phyloP scores from a whole-genome alignment of 1,140 invertebrate genomes.

The Diabrotica virgifera region DNA sequence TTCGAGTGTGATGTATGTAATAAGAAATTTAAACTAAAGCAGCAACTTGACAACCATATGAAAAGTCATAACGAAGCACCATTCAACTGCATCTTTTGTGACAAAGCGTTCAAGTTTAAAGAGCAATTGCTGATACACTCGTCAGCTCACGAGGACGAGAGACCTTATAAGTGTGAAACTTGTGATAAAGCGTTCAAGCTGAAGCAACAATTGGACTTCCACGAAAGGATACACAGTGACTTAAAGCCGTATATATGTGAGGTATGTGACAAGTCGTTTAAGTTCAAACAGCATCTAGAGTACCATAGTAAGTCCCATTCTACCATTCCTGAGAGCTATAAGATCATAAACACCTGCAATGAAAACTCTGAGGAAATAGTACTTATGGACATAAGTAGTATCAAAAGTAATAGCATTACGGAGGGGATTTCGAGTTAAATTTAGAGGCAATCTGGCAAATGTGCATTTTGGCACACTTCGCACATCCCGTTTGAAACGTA shows the following conservation, averaged over 20 bases:
- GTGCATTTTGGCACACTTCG: no score
- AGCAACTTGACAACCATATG: conserved; percentile 26
- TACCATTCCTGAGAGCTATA: background rate
- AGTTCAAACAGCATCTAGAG: conserved; percentile 27
- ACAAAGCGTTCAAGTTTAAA: conserved; percentile 26
- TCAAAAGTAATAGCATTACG: no score
- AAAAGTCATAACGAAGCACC: conserved; percentile 23
- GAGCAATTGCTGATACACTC: conserved; percentile 26
- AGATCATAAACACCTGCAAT: no score
- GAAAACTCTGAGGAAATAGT: no score
- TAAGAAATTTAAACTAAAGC: conserved; percentile 28
- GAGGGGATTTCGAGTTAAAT: no score
- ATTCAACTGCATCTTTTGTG: conserved; percentile 25
- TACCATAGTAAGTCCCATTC: conserved; percentile 24
- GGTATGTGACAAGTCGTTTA: conserved; percentile 25
- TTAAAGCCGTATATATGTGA: conserved; percentile 26
- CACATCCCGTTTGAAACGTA: no score
- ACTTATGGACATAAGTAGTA: no score
- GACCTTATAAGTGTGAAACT: conserved; percentile 25
- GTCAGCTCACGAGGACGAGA: conserved; percentile 22
- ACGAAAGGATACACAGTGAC: conserved; percentile 23
- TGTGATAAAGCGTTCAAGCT: conserved; percentile 25
- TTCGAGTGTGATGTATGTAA: conserved; percentile 25
- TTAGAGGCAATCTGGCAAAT: no score
- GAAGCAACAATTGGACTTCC: conserved; percentile 29